Conservation (phyloP, 2,888 invertebrate species). For the Patella ulyssiponensis region DNA sequence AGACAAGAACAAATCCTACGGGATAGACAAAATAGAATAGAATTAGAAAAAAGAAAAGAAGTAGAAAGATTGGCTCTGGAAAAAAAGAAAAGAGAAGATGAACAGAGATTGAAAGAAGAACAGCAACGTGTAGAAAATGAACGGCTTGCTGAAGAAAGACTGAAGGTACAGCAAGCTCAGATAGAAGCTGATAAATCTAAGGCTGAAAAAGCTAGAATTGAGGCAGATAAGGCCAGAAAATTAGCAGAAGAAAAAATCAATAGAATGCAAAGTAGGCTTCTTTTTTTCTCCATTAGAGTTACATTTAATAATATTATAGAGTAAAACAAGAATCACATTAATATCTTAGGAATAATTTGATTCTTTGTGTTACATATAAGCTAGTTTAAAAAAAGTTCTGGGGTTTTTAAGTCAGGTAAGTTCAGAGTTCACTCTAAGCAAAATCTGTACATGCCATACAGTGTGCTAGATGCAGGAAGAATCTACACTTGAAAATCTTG, state of each 20-base stretch:
- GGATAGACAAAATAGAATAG: not conserved
- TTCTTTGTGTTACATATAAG: too few relatives aligned
- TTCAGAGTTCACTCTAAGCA: too few relatives aligned
- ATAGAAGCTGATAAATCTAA: constrained; percentile 38
- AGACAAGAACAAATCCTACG: constrained; percentile 13
- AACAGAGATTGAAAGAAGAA: constrained; percentile 17
- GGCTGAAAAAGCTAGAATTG: constrained; percentile 39
- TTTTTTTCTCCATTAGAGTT: not conserved
- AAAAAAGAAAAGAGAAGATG: constrained; percentile 2
- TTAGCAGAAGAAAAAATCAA: constrained; percentile 51
- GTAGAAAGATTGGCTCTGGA: not conserved
- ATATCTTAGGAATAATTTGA: too few relatives aligned
- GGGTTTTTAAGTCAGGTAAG: too few relatives aligned
- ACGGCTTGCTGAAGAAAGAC: constrained; percentile 6
- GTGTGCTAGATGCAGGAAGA: too few relatives aligned
- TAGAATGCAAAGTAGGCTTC: constrained; percentile 44
- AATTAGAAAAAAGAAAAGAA: constrained; percentile 14
- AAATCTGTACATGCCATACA: too few relatives aligned
- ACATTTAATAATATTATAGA: too few relatives aligned
- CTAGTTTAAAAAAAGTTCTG: too few relatives aligned
- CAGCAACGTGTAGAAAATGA: not conserved
- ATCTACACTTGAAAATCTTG: too few relatives aligned
- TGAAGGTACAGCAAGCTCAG: constrained; percentile 10
- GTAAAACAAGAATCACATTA: too few relatives aligned
- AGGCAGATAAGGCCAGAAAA: constrained; percentile 44